Percentiles rank a stretch among this genome's conserved stretches.
Evolutionary conservation across 2,888 invertebrate genomes (phyloP).

Genomic region (Pycnomerus fuliginosus): DNA sequence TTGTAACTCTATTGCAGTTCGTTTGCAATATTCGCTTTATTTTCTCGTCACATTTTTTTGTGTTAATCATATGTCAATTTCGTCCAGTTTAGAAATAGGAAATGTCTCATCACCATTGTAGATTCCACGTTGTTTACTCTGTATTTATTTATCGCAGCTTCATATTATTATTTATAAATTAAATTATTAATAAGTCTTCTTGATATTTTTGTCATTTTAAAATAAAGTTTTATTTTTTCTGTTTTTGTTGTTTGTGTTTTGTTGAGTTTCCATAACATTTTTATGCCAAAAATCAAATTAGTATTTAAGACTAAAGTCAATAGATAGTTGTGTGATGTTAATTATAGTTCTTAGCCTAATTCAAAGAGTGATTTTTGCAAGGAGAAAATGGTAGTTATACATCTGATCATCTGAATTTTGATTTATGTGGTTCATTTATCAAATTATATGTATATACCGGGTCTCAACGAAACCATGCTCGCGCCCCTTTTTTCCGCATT

Average conservation of each 20-base stretch:
- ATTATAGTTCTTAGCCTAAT: too few species aligned
- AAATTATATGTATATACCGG: too few species aligned
- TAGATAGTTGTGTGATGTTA: too few species aligned
- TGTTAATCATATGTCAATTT: conserved; percentile 10
- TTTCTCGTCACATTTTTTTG: conserved; percentile 3
- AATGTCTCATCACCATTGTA: conserved; percentile 10
- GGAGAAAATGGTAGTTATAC: too few species aligned
- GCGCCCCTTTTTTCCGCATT: too few species aligned
- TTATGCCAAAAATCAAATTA: too few species aligned
- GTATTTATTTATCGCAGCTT: conserved; percentile 20
- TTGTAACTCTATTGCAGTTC: conserved; percentile 2
- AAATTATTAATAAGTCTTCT: conserved; percentile 11
- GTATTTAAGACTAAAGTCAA: too few species aligned
- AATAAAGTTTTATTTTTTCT: conserved; percentile 24
- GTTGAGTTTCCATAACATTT: too few species aligned
- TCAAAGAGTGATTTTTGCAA: too few species aligned
- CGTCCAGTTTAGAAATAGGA: conserved; percentile 20
- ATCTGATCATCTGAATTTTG: too few species aligned
- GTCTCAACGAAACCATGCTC: too few species aligned
- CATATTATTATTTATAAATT: conserved; percentile 22
- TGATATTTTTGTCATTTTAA: conserved; percentile 22
- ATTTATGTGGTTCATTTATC: too few species aligned
- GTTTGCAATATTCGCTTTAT: conserved; percentile 1
- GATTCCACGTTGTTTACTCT: conserved; percentile 6
- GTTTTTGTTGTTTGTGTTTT: conserved; percentile 17